Base-by-base conservation (phyloP, 2,113 vertebrate genomes). In the Talpa occidentalis region DNA sequence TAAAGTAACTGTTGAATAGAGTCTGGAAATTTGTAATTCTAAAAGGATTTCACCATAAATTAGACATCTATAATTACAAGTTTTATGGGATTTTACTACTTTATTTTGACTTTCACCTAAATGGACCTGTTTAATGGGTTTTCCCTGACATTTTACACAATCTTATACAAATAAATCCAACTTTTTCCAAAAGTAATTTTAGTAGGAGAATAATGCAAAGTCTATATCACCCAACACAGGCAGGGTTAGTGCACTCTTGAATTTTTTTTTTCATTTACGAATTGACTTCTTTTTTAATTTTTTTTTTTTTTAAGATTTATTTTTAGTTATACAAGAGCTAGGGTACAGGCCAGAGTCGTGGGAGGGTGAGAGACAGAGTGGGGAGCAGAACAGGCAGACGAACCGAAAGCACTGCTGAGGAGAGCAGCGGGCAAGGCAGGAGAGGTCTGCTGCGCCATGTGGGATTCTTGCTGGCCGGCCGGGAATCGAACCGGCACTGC, bases 121-220 rank as follows among this genome's bases (percentile, higher is more conserved):
- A 90, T 62, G 56, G 52, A 47, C n/a, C 40, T 87, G 37, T 49
- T 66, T 52, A 56, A n/a, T n/a, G n/a, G 11, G 37, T 84, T 74
- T 94, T 85, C 74, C 83, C 72, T 52, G 42, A 49, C 17, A 86
- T 44, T 72, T 94, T 37, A 81, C 3, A 87, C 15, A 76, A n/a
- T 64, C 17, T 4, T 56, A n/a, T 22, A 49, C 40, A 95, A 92
- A 91, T 86, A 93, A 83, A n/a, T 30, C 80, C 8, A 56, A 56
- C 19, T 69, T 95, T 82, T 95, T 56, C 59, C 54, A 85, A 81
- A 87, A 42, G n/a, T 74, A 56, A 83, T 90, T 81, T 86, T 74
- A 94, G 19, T 70, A 93, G 30, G 47, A 90, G 15, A 88, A 81
- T 10, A 80, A 21, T 26, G 30, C 26, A 85, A 2, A 47, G 14